Base-by-base conservation (phyloP, 2,888 invertebrate species). In the Coenonympha glycerion region DNA sequence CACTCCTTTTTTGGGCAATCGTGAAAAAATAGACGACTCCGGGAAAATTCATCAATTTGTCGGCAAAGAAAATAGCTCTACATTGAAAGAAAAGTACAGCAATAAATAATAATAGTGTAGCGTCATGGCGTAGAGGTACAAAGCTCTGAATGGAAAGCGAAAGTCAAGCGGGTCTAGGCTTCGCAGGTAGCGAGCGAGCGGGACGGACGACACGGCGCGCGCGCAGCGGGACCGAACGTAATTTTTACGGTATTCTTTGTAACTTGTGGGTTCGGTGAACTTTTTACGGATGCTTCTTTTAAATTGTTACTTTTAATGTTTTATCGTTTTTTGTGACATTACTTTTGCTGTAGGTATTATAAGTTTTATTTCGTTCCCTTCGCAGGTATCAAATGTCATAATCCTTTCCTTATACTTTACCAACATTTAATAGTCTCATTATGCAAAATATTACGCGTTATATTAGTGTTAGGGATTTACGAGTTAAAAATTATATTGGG, bases 141-240 rank as follows among this genome's bases (percentile, higher is more conserved):
- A 73, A 68, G 66, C 71, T 69, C 68, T 65, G 56, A 66, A 71
- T 75, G 64, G 84, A 86, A 83, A 86, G 81, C 73, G 79, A 84
- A 78, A 84, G 84, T 79, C 73, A 74, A 73, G 61, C 55, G 55
- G 63, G 63, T 69, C 69, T 73, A 71, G 70, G 61, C 59, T 63
- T 70, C 63, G 64, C 62, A 28, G 56, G 41, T 36, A 19, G 11
- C 16, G 46, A 28, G 42, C 16, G 46, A 46, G 44, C 46, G 36
- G 46, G 66, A 62, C 13, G 18, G 28, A 34, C 16, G 59, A 59
- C n/a, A n/a, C 55, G 9, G 57, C 46, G 57, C 67, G 76, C 64
- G 67, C 53, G 53, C 53, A 56, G 67, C 65, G 53, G 57, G 42
- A 55, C 33, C 61, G 60, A 57, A 56, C 40, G 59, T 68, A 79